Evolutionary conservation across 2,888 invertebrate genomes (phyloP).

Genomic region (Tenthredo distinguenda): DNA sequence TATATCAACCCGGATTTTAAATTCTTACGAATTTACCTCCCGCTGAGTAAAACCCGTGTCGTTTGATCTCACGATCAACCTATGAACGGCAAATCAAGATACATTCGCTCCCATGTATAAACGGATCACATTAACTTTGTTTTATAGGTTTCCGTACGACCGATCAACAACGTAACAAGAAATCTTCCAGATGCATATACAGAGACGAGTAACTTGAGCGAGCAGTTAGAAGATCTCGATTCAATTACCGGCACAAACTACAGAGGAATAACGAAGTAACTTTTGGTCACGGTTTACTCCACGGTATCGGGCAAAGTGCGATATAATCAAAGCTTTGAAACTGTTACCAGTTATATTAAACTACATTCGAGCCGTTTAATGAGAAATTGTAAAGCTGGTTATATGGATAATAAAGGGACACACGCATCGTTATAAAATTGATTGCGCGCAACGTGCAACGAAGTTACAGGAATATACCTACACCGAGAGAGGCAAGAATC

Average conservation of each 20-base stretch:
- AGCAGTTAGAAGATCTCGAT: conserved; percentile 63
- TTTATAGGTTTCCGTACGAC: background rate
- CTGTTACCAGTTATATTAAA: background rate
- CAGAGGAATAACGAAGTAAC: conserved; percentile 65
- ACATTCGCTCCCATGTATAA: background rate
- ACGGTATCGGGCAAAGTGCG: conserved; percentile 58
- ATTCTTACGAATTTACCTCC: background rate
- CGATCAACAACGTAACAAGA: background rate
- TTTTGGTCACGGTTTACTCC: background rate
- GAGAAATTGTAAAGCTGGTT: background rate
- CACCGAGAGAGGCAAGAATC: conserved; percentile 46
- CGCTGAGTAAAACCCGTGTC: background rate
- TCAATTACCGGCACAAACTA: conserved; percentile 68
- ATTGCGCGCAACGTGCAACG: conserved; percentile 57
- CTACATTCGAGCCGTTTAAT: background rate
- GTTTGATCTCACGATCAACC: background rate
- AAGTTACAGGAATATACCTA: background rate
- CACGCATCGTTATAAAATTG: conserved; percentile 65
- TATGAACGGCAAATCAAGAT: background rate
- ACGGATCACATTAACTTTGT: background rate
- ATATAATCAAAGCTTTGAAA: conserved; percentile 2
- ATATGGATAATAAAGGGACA: conserved; percentile 57
- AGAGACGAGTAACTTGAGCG: background rate
- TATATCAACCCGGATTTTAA: background rate
- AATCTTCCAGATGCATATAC: background rate